Percentiles rank a stretch among this genome's conserved stretches.
phyloP scores from a whole-genome alignment of 1,140 invertebrate genomes.

The Orius insidiosus region DNA sequence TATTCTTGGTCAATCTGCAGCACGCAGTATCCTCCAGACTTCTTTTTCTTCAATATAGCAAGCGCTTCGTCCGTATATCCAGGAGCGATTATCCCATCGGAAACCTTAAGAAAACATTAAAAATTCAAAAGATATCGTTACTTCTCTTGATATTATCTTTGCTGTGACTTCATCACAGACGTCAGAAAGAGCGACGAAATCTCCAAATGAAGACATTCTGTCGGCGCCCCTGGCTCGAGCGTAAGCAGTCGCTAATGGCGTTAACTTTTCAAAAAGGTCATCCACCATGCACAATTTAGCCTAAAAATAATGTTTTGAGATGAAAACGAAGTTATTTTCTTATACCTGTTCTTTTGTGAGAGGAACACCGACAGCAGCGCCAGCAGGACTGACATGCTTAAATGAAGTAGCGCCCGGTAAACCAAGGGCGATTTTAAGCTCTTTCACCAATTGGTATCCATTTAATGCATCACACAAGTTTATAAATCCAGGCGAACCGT shows the following conservation, averaged over 20 bases:
- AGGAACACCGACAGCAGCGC: conserved; percentile 77
- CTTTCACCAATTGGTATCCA: conserved; percentile 88
- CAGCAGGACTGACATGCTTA: conserved; percentile 93
- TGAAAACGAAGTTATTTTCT: neutral
- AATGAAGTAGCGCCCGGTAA: conserved; percentile 91
- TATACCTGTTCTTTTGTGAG: conserved; percentile 27
- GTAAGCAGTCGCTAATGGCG: conserved; percentile 85
- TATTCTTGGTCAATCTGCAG: conserved; percentile 83
- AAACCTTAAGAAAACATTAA: conserved; percentile 38
- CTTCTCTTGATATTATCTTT: conserved; percentile 47
- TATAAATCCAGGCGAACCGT: conserved; percentile 92
- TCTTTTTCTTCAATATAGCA: conserved; percentile 85
- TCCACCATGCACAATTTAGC: conserved; percentile 87
- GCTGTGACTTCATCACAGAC: conserved; percentile 59
- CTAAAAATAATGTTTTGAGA: conserved; percentile 27
- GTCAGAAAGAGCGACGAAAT: conserved; percentile 91
- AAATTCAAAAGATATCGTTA: conserved; percentile 18
- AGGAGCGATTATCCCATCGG: conserved; percentile 93
- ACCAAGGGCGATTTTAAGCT: conserved; percentile 59
- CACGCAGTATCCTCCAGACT: conserved; percentile 83
- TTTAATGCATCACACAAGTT: conserved; percentile 96
- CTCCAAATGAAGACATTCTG: conserved; percentile 97
- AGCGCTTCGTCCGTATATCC: conserved; percentile 72
- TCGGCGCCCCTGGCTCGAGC: conserved; percentile 91
- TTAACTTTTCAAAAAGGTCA: conserved; percentile 55